These are phyloP conservation scores for Zaprionus lineosus DNA, from an alignment of 2,888 invertebrate genomes.

Conservation along the genomic window DNA sequence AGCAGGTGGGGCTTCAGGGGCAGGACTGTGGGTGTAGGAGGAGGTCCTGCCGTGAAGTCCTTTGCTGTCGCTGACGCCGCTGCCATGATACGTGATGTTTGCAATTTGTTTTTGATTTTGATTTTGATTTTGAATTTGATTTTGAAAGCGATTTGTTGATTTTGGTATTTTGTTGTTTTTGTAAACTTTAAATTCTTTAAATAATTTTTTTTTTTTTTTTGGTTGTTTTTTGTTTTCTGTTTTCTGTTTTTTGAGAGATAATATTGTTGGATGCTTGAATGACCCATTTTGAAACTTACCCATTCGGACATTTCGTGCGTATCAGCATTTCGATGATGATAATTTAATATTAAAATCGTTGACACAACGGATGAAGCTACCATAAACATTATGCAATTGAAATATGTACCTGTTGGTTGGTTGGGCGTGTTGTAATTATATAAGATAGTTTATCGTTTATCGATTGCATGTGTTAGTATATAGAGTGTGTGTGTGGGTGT, in stretches of 20 bases:
- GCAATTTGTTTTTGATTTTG: slow-evolving; percentile 48
- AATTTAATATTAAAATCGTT: slow-evolving; percentile 98
- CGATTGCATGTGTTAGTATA: neutral
- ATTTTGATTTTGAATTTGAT: slow-evolving; percentile 60
- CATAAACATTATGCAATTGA: slow-evolving; percentile 99
- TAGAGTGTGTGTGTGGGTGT: slow-evolving; percentile 27
- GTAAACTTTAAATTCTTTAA: neutral
- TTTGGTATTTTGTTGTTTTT: slow-evolving; percentile 35
- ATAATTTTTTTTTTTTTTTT: slow-evolving; percentile 4
- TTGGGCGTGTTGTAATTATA: slow-evolving; percentile 81
- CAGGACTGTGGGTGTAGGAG: slow-evolving; percentile 4
- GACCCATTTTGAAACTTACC: slow-evolving; percentile 86
- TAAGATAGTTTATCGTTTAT: slow-evolving; percentile 44
- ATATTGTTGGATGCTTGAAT: slow-evolving; percentile 44
- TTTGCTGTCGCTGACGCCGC: slow-evolving; percentile 17
- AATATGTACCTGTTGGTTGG: slow-evolving; percentile 92
- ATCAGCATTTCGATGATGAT: slow-evolving; percentile 98
- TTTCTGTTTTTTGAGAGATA: slow-evolving; percentile 35
- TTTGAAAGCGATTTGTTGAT: slow-evolving; percentile 63
- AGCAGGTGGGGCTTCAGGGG: slow-evolving; percentile 7
- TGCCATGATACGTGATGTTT: slow-evolving; percentile 54
- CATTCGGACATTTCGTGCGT: slow-evolving; percentile 98
- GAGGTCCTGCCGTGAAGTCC: slow-evolving; percentile 15
- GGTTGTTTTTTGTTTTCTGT: slow-evolving; percentile 32
- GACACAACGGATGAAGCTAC: slow-evolving; percentile 99